Base-by-base conservation (phyloP, 2,113 vertebrate species). In the Tichodroma muraria region DNA sequence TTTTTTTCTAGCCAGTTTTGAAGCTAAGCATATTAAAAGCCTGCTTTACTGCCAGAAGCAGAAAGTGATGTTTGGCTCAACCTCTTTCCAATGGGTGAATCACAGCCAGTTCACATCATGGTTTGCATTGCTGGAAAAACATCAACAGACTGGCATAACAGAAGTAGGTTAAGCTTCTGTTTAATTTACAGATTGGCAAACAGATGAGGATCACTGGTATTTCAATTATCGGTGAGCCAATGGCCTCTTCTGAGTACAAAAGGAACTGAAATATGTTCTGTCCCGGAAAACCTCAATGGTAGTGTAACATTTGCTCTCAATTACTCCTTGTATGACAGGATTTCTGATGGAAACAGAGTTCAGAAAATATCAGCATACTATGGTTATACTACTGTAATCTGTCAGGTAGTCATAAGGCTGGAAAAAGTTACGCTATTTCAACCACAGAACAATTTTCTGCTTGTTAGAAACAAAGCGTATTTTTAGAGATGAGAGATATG, bases 141-240 rank as follows among this genome's bases (percentile, higher is more conserved):
- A 6, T 90, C 85, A 93, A 70, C 88, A 92, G 50, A 53, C 49
- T 70, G 75, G 53, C 80, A 90, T 31, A 82, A 70, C n/a, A 90
- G 64, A 95, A 90, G 80, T 71, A 95, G 92, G 87, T 96, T 94
- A 95, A 93, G 63, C 82, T 81, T 69, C 89, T 94, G 42, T 82
- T 97, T 93, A 88, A 50, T 92, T 85, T 91, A 45, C 80, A 88
- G 60, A 89, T 19, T 85, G 89, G 53, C 80, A 96, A 95, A 94
- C 72, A 90, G 70, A 80, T 73, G 70, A 92, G 25, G 27, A 95
- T 80, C 85, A 72, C 70, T 85, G 70, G 38, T 83, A 90, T 96
- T 96, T 94, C 87, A 92, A 53, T 95, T 94, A 87, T 23, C 23
- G 15, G 45, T 82, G 61, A 94, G 78, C 56, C 82, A 83, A 61